These are phyloP conservation scores for Orthosia cruda DNA, from an alignment of 2,888 invertebrate genomes.

Conservation along the genomic window DNA sequence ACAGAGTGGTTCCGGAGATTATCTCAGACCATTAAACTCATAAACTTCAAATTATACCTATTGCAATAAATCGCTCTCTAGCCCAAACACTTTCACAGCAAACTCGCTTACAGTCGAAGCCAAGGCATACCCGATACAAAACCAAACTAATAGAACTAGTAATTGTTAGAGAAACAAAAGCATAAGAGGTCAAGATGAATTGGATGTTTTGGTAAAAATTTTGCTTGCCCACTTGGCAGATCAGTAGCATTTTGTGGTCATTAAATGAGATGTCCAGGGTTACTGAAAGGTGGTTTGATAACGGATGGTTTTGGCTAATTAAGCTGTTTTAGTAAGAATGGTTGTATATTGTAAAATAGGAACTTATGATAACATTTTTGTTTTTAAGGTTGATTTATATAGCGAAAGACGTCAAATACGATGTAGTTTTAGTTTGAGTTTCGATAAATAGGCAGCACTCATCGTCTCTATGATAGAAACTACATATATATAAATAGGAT, in stretches of 20 bases:
- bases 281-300: slow-evolving; percentile 64
- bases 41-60: slow-evolving; percentile 21
- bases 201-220: slow-evolving; percentile 64
- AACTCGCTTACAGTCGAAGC: slow-evolving; percentile 37
- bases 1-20: slow-evolving; percentile 17
- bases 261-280: slow-evolving; percentile 59
- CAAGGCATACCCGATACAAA: slow-evolving; percentile 8
- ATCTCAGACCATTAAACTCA: slow-evolving; percentile 16
- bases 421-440: not conserved
- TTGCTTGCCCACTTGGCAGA: slow-evolving; percentile 64
- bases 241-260: slow-evolving; percentile 67
- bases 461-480: too few species aligned
- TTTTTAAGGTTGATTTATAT: slow-evolving; percentile 4
- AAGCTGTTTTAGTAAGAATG: slow-evolving; percentile 21
- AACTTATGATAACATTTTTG: not conserved
- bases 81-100: slow-evolving; percentile 14
- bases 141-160: slow-evolving; percentile 47
- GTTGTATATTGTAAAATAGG: not conserved
- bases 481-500: too few species aligned
- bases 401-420: not conserved
- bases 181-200: slow-evolving; percentile 40
- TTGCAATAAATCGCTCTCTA: slow-evolving; percentile 23
- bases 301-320: slow-evolving; percentile 57
- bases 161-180: slow-evolving; percentile 38
- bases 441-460: too few species aligned